Percentiles rank a stretch among this genome's conserved stretches.
These are phyloP conservation scores for Formica exsecta DNA, from an alignment of 1,140 invertebrate genomes.

Conservation along the genomic window DNA sequence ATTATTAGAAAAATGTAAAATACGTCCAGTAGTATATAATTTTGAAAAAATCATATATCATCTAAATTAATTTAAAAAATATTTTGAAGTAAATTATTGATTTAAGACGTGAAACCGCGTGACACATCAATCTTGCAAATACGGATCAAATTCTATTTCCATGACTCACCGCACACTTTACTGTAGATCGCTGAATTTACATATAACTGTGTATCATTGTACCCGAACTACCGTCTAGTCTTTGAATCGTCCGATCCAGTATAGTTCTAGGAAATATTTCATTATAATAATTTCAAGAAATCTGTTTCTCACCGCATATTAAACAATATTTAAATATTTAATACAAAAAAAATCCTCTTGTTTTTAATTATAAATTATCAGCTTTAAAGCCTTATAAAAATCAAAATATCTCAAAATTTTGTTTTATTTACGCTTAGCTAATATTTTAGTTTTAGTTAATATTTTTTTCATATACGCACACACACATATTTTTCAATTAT, in stretches of 20 bases:
- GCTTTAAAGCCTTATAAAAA: not conserved
- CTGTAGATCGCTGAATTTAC: conserved; percentile 26
- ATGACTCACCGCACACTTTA: conserved; percentile 23
- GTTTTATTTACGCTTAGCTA: not conserved
- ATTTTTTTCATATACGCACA: not conserved
- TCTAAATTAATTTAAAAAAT: not conserved
- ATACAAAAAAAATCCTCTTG: not conserved
- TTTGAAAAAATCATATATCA: not conserved
- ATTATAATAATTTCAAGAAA: not conserved
- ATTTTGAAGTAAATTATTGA: not conserved
- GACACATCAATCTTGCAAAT: not conserved
- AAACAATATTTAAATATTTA: not conserved
- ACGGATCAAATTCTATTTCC: not conserved
- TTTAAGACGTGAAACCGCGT: not conserved
- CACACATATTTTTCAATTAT: not conserved
- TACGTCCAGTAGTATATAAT: not conserved
- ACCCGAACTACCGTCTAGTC: not conserved
- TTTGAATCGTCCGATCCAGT: not conserved
- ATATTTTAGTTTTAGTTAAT: not conserved
- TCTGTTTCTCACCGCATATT: not conserved
- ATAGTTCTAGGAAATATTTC: not conserved
- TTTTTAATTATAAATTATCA: conserved; percentile 10
- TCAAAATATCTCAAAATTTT: not conserved
- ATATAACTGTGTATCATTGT: conserved; percentile 36
- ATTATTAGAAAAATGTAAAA: conserved; percentile 14